phyloP scores from a whole-genome alignment of 2,113 vertebrate genomes.

The Romanogobio albipinnatus region DNA sequence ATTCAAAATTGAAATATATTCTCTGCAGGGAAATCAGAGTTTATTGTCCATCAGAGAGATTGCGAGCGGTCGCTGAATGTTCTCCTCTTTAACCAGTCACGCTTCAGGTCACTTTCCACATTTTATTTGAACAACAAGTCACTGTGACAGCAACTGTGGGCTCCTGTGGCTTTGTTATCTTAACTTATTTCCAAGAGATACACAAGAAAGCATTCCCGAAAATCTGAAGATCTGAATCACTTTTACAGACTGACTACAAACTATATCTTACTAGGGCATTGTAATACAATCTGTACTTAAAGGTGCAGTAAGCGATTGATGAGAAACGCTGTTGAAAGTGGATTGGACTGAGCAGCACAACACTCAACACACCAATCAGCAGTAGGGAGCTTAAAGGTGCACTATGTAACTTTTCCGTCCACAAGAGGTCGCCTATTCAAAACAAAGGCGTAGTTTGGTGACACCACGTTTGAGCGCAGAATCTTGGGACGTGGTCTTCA shows the following conservation, averaged over 20 bases:
- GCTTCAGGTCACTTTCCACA: neutral
- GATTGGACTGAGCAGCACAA: too few species aligned
- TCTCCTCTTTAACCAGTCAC: neutral
- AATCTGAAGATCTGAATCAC: neutral
- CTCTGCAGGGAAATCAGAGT: constrained; percentile 34
- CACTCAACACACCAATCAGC: too few species aligned
- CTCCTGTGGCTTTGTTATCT: neutral
- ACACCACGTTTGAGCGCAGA: too few species aligned
- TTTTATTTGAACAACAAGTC: neutral
- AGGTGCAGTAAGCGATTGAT: too few species aligned
- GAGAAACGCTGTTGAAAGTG: too few species aligned
- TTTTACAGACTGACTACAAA: neutral
- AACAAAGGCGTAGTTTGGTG: too few species aligned
- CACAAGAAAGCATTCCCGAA: neutral
- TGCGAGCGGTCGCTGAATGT: neutral
- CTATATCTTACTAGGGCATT: neutral
- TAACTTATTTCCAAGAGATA: neutral
- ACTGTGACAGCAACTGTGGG: neutral
- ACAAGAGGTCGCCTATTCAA: too few species aligned
- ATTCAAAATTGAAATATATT: constrained; percentile 6
- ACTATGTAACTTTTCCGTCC: too few species aligned
- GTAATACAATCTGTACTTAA: neutral
- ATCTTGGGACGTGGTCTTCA: too few species aligned
- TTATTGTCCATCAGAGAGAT: constrained; percentile 19
- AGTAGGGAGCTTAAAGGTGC: too few species aligned